Percentiles rank a stretch among this genome's conserved stretches.
These are phyloP conservation scores for Polyodon spathula DNA, from an alignment of 2,113 vertebrate species.

Conservation along the genomic window DNA sequence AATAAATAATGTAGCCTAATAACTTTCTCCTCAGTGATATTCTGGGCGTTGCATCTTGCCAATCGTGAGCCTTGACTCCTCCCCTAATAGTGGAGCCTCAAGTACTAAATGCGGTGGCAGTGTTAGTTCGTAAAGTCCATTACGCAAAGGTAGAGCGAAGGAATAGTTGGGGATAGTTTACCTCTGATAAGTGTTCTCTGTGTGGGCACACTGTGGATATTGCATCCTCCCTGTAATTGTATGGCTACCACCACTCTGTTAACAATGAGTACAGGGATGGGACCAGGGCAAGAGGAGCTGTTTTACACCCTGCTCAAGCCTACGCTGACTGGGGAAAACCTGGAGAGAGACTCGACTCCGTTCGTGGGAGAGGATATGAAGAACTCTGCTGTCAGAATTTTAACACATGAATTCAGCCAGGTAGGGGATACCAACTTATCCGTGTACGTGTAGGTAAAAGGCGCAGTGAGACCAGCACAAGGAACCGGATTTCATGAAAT, in stretches of 20 bases:
- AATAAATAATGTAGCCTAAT: background rate
- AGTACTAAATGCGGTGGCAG: conserved; percentile 17
- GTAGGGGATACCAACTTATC: conserved; percentile 2
- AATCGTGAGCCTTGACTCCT: conserved; percentile 39
- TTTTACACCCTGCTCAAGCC: conserved; percentile 69
- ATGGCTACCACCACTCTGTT: conserved; percentile 68
- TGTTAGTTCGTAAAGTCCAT: conserved; percentile 10
- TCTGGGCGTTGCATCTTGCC: conserved; percentile 5
- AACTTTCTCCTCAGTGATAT: conserved; percentile 1
- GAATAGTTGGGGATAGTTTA: no score
- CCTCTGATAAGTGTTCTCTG: no score
- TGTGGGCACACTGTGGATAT: background rate
- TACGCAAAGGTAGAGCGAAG: no score
- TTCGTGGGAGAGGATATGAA: conserved; percentile 45
- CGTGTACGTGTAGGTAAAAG: no score
- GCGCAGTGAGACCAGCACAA: no score
- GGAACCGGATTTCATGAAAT: no score
- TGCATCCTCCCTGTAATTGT: conserved; percentile 13
- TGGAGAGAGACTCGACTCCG: conserved; percentile 54
- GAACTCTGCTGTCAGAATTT: conserved; percentile 40
- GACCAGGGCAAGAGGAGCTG: conserved; percentile 62
- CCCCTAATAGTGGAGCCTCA: conserved; percentile 37
- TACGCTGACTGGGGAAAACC: conserved; percentile 48
- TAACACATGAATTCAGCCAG: conserved; percentile 38
- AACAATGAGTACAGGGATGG: conserved; percentile 63